Evolutionary conservation across 2,797 vertebrate species (phyloP), one percentile per base, ranked within the genome.

Genomic region (Eremophila alpestris): DNA sequence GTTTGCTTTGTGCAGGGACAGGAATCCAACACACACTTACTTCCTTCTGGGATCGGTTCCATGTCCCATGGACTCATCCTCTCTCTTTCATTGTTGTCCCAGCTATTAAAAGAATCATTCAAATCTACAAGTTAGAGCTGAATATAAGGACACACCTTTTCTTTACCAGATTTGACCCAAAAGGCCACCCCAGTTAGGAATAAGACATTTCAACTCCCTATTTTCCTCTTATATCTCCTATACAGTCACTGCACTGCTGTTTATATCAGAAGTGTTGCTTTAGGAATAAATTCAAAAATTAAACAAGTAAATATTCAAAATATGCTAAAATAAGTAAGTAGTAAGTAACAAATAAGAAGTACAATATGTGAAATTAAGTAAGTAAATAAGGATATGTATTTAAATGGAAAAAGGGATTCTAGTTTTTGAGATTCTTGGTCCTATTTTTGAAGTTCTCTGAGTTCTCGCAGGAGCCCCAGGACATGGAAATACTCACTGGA

Each of bases 51-150:
- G 98, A 99, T 99, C 9, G 98, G 98, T 65, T 99, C 99, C 98
- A 99, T 99, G 97, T 99, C 99, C 99, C 99, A 99, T 1, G 99
- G 99, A 96, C 99, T 99, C 99, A 99, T 99, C 94, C 98, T 99
- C 96, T 99, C 99, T 92, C 97, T 97, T 93, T 99, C 99, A 43
- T 99, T 98, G 93, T 99, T 99, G 97, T 99, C 99, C 99, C 99
- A 99, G 97, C 99, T 99, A 96, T 95, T 84, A 91, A 96, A 96
- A 92, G 76, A 83, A 5, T 96, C 45, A 89, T 76, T 86, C 32
- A 86, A 54, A 93, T 40, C 30, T 24, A 15, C n/a, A 38, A 67
- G 65, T 78, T 68, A 64, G 75, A 89, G 48, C 63, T 43, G 24
- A 83, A 36, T 26, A 18, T 14, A 70, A 70, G 7, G 4, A 73